A percentile compares a stretch with the other conserved stretches of the same genome.
These are phyloP conservation scores for Eidolon helvum DNA, from an alignment of 2,113 vertebrate genomes.

Conservation along the genomic window DNA sequence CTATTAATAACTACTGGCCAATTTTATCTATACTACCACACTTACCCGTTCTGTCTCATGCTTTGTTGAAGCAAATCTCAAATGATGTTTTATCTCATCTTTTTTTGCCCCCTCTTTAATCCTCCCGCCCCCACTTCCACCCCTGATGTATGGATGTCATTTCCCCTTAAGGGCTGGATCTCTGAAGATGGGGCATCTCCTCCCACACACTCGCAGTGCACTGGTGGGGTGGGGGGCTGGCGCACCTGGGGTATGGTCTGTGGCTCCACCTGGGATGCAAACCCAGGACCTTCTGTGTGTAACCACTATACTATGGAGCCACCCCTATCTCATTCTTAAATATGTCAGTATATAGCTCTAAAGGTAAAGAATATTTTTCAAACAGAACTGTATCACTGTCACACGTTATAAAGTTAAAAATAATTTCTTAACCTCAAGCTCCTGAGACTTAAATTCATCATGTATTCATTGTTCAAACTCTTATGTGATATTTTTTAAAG, in stretches of 20 bases:
- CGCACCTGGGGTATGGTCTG: no score
- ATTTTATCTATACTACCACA: neutral
- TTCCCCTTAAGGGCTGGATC: no score
- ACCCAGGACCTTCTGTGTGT: no score
- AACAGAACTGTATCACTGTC: neutral
- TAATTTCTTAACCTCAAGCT: neutral
- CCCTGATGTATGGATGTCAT: no score
- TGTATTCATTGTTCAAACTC: neutral
- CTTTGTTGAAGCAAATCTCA: neutral
- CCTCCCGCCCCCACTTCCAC: no score
- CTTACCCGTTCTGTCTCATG: neutral
- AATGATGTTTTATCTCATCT: neutral
- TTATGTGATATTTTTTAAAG: neutral
- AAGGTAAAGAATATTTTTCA: neutral
- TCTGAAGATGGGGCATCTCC: no score
- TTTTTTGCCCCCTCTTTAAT: no score
- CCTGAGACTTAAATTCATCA: neutral
- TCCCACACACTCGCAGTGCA: no score
- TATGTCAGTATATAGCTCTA: neutral
- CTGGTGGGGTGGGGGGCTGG: no score
- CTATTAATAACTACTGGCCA: neutral
- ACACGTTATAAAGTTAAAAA: neutral
- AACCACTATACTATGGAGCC: no score
- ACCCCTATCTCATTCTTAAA: neutral
- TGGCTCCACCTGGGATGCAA: no score